Evolutionary conservation across 1,140 invertebrate species (phyloP).

Genomic region (Drosophila littoralis): DNA sequence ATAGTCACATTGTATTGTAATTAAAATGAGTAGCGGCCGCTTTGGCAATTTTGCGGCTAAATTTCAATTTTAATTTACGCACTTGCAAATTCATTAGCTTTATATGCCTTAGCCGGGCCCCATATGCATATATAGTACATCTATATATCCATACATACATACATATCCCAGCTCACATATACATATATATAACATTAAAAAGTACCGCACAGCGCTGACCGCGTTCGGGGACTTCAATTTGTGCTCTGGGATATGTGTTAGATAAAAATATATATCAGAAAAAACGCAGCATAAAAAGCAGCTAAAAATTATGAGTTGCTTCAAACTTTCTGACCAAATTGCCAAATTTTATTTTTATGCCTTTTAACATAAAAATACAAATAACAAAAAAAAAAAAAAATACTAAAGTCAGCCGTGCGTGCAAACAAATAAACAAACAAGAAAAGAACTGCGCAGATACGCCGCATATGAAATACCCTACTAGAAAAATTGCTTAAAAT

Average conservation of each 20-base stretch:
- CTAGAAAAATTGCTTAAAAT: too few species aligned
- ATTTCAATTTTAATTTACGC: constrained; percentile 71
- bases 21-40: constrained; percentile 63
- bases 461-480: too few species aligned
- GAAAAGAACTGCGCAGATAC: too few species aligned
- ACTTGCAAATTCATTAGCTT: constrained; percentile 50
- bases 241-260: background rate
- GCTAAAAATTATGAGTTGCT: constrained; percentile 67
- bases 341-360: constrained; percentile 48
- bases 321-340: constrained; percentile 58
- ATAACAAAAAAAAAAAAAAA: constrained; percentile 8
- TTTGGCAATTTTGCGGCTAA: constrained; percentile 48
- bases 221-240: background rate
- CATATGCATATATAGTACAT: background rate
- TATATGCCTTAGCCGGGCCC: constrained; percentile 27
- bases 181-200: background rate
- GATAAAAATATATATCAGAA: background rate
- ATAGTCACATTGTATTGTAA: constrained; percentile 61
- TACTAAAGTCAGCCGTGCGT: constrained; percentile 57
- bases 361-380: constrained; percentile 47
- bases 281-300: constrained; percentile 31
- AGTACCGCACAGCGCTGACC: too few species aligned
- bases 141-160: background rate
- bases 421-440: constrained; percentile 66
- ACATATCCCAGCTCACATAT: background rate